Evolutionary conservation across 2,113 vertebrate species (phyloP), one percentile per base, ranked within the genome.

Genomic region (Phocoena sinus): DNA sequence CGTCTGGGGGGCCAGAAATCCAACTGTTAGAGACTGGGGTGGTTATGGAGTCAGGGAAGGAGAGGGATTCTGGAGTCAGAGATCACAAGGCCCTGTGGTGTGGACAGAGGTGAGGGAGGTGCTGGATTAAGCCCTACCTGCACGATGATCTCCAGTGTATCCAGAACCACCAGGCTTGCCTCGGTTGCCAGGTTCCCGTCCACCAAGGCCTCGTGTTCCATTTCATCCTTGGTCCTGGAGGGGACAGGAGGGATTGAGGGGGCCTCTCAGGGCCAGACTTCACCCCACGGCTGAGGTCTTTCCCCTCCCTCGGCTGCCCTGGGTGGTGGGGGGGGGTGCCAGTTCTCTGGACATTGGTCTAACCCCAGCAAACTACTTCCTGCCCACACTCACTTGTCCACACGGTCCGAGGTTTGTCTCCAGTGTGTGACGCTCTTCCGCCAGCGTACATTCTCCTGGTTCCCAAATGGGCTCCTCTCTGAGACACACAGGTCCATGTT

Each of bases 391-490:
- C 98, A 99, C 99, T 99, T 99, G 98, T 99, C 99, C 3, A 99
- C 99, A 89, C 99, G 98, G 96, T 99, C 99, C 8, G 99, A 96
- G 53, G 99, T 99, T 92, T 99, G 99, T 94, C 98, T 99, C 99
- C 99, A 99, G 98, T 99, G 99, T 6, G 99, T 99, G 90, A 99
- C 92, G 25, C 99, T 99, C 97, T 99, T 99, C 96, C 99, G 99
- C 99, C 99, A 99, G 85, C 99, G 98, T 0, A 99, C 99, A 0
- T 99, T 99, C 95, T 99, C 99, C 97, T 99, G 99, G 97, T 98
- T 99, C 77, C 99, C 99, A 80, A 98, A 99, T 0, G 99, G 99
- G 97, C 99, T 99, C 71, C 99, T 98, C 96, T 99, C 99, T 99
- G 98, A 7, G 18, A 93, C 0, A 70, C 20, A 4, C 5, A 74